Percentiles rank a stretch among this genome's conserved stretches.
Conservation (phyloP, 2,797 vertebrate species). For the Darevskia mixta region DNA sequence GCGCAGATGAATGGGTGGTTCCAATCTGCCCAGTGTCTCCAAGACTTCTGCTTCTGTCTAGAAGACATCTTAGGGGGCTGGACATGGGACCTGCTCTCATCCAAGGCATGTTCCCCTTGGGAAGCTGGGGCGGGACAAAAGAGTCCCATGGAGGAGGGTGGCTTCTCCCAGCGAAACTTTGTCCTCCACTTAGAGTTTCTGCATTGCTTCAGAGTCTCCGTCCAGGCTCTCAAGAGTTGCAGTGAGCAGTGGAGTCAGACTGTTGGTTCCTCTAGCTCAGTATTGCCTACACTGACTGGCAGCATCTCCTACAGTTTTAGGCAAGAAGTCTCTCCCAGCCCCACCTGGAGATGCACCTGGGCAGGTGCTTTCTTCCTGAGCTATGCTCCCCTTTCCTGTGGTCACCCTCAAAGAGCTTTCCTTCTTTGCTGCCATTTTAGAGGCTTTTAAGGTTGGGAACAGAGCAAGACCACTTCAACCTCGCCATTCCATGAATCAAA, state of each 20-base stretch:
- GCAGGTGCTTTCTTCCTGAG: too few relatives aligned
- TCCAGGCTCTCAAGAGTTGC: neutral
- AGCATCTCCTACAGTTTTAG: too few relatives aligned
- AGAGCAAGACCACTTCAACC: neutral
- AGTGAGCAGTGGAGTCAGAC: neutral
- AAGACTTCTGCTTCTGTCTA: neutral
- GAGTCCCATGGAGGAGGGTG: neutral
- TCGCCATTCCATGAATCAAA: neutral
- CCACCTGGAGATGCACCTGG: too few relatives aligned
- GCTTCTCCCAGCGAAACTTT: neutral
- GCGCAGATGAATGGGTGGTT: neutral
- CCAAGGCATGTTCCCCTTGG: neutral
- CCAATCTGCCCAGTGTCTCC: neutral
- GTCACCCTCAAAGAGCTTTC: neutral
- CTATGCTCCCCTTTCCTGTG: too few relatives aligned
- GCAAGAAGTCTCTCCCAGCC: too few relatives aligned
- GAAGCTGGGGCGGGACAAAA: too few relatives aligned
- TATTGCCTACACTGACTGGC: too few relatives aligned
- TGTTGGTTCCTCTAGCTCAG: too few relatives aligned
- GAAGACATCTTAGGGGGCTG: neutral
- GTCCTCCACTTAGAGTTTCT: neutral
- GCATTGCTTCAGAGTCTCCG: neutral
- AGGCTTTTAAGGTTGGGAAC: neutral
- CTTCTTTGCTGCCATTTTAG: neutral
- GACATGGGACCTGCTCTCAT: neutral